These are phyloP conservation scores for Ophiothrix spiculata DNA, from an alignment of 35 echinoderm and acorn worm genomes.

Conservation along the genomic window DNA sequence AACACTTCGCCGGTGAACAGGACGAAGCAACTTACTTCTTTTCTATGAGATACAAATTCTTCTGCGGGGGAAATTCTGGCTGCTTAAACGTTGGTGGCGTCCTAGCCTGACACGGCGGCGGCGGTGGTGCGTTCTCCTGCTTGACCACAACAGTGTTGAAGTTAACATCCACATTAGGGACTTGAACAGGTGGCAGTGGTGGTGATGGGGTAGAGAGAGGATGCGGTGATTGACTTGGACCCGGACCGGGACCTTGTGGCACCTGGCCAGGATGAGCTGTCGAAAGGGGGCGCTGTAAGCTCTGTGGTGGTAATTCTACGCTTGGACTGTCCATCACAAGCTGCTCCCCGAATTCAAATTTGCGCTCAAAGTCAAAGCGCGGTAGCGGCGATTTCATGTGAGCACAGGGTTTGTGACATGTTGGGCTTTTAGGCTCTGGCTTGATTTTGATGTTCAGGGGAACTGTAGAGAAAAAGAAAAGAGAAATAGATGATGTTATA, in stretches of 20 bases:
- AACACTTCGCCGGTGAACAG: neutral
- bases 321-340: slow-evolving; percentile 50
- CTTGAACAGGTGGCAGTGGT: neutral
- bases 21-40: slow-evolving; percentile 31
- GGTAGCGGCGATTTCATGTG: slow-evolving; percentile 62
- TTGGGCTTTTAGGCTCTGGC: slow-evolving; percentile 57
- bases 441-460: slow-evolving; percentile 71
- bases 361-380: slow-evolving; percentile 41
- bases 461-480: slow-evolving; percentile 32
- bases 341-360: slow-evolving; percentile 67
- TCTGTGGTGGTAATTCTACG: slow-evolving; percentile 28
- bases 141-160: slow-evolving; percentile 50
- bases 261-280: neutral
- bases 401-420: slow-evolving; percentile 72
- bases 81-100: slow-evolving; percentile 46
- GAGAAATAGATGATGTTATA: neutral
- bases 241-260: neutral
- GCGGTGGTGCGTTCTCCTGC: slow-evolving; percentile 30
- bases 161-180: slow-evolving; percentile 42
- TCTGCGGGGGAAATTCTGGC: slow-evolving; percentile 9
- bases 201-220: neutral
- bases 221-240: neutral
- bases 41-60: slow-evolving; percentile 32
- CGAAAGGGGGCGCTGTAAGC: slow-evolving; percentile 1
- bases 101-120: neutral